Evolutionary conservation across 2,797 vertebrate species (phyloP).

Genomic region (Spinus pinus): DNA sequence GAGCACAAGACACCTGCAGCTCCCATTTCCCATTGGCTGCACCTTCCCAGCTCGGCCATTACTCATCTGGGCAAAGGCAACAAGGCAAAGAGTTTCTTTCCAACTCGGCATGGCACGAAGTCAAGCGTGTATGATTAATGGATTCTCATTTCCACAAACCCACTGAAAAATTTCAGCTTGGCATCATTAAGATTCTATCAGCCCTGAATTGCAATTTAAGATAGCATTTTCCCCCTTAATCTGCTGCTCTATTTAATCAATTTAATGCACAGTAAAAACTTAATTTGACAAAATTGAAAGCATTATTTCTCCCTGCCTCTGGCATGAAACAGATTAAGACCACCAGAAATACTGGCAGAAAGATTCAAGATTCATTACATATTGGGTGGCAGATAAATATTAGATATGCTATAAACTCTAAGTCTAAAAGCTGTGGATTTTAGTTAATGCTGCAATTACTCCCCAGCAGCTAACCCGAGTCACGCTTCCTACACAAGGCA

Average conservation of each 20-base stretch:
- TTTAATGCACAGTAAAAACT: conserved; percentile 38
- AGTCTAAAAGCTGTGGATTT: not conserved
- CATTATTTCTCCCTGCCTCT: conserved; percentile 8
- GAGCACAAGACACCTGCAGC: not conserved
- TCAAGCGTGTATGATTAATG: not conserved
- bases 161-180: not conserved
- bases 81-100: not conserved
- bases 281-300: conserved; percentile 33
- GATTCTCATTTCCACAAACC: not conserved
- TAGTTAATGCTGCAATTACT: not conserved
- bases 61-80: not conserved
- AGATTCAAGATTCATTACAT: conserved; percentile 4
- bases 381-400: conserved; percentile 6
- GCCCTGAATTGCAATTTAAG: conserved; percentile 10
- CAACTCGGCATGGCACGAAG: rapidly evolving
- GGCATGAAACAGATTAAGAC: conserved; percentile 26
- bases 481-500: not conserved
- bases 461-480: not conserved
- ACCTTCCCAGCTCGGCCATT: not conserved
- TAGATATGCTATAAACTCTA: not conserved
- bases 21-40: rapidly evolving
- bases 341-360: conserved; percentile 27
- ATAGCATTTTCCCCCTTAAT: conserved; percentile 23
- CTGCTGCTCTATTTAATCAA: conserved; percentile 42
- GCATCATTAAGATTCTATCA: conserved; percentile 51